Base-by-base conservation (phyloP, 2,797 vertebrate genomes). In the Percopsis omiscomaycus region DNA sequence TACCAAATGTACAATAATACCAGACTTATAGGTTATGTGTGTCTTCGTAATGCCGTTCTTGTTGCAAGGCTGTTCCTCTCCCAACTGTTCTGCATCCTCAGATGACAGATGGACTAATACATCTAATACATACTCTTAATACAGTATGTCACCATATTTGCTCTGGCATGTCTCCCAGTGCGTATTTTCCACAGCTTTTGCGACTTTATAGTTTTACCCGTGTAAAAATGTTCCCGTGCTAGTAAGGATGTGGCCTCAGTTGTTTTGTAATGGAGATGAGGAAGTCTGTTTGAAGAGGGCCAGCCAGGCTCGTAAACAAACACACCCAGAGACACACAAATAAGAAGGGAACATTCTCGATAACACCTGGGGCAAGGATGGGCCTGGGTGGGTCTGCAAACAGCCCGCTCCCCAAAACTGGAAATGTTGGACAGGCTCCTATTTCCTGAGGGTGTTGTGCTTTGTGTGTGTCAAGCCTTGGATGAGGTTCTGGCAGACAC, bases 391-490 rank as follows among this genome's bases (percentile, higher is more conserved):
- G 61, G 71, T 73, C 69, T 64, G 48, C 66, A 80, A 87, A 82
- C 64, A 74, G 12, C 61, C 9, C 22, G 46, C 63, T 64, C 32
- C 22, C 11, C 56, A n/a, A 12, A 13, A 12, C n/a, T 46, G 8
- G 4, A 12, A 45, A 9, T 37, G 11, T 42, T 22, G 22, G 22
- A 22, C 22, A 1, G 22, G 13, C 68, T 65, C 13, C 5, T 87
- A 77, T 84, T 79, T 83, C 74, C 69, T 80, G 75, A 75, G 79
- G 86, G 86, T 81, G 82, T 74, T 84, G 79, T 74, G 69, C 45
- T 15, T 4, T 28, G 48, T 79, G 68, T 74, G 64, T 74, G 74
- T 81, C 58, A 68, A 27, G 71, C 57, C 1, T 52, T 73, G 66
- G 72, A 69, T 73, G 70, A 69, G 79, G 83, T 86, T 75, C 58